Conservation (phyloP, 2,113 vertebrate species). For the Ochotona curzoniae region DNA sequence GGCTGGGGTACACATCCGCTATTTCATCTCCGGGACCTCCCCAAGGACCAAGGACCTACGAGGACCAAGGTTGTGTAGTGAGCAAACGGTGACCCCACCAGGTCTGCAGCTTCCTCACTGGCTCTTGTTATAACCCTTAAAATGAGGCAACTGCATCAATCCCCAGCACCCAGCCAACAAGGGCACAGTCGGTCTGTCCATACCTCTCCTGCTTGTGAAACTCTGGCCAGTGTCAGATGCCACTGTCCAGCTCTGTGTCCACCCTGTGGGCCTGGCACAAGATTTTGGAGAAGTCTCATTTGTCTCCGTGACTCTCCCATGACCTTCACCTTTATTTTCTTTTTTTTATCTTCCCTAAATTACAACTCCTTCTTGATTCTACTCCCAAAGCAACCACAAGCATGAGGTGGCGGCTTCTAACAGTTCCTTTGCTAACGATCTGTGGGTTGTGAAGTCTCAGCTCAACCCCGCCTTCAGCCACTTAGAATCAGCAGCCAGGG, state of each 20-base stretch:
- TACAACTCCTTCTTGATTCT: neutral
- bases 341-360: neutral
- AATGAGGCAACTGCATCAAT: neutral
- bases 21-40: fast-evolving
- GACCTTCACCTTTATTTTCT: neutral
- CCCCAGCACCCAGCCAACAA: neutral
- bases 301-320: neutral
- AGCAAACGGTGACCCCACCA: neutral
- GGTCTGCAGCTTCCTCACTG: neutral
- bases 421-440: neutral
- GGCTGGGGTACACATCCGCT: fast-evolving
- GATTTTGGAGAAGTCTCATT: no score
- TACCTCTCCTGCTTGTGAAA: neutral
- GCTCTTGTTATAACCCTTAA: neutral
- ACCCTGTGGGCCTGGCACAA: neutral
- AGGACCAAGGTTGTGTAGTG: neutral
- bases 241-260: neutral
- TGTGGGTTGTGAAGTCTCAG: neutral
- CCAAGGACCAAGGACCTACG: no score
- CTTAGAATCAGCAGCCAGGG: fast-evolving
- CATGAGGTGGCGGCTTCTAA: neutral
- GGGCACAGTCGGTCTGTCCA: neutral
- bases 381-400: neutral
- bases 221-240: neutral
- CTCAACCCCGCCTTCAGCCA: neutral